phyloP scores from a whole-genome alignment of 2,888 invertebrate genomes.

The Diplazon laetatorius region DNA sequence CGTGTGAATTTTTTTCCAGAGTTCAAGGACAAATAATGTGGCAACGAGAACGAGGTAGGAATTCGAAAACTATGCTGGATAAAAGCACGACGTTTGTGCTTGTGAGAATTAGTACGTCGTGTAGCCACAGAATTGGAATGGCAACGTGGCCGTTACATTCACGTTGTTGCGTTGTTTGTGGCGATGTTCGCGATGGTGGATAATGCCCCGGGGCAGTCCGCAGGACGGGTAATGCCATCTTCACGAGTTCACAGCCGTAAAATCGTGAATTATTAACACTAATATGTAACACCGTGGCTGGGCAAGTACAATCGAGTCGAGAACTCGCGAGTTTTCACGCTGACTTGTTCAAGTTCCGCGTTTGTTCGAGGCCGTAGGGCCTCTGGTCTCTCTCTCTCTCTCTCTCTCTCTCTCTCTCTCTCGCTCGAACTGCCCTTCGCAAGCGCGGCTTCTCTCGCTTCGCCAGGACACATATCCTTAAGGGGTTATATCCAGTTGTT shows the following conservation, averaged over 20 bases:
- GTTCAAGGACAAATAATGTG: conserved; percentile 4
- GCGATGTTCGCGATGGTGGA: conserved; percentile 54
- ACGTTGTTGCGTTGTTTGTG: conserved; percentile 27
- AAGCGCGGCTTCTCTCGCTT: not conserved
- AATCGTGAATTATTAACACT: conserved; percentile 76
- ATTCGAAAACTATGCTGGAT: conserved; percentile 27
- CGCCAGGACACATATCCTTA: too few species aligned
- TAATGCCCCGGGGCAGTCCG: conserved; percentile 63
- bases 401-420: too few species aligned
- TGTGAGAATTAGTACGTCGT: not conserved
- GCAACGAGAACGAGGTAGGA: conserved; percentile 44
- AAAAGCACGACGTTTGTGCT: conserved; percentile 21
- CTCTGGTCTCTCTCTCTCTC: not conserved
- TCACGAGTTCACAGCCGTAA: conserved; percentile 73
- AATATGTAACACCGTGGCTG: conserved; percentile 72
- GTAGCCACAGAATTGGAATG: not conserved
- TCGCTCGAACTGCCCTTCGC: too few species aligned
- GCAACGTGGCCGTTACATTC: conserved; percentile 1
- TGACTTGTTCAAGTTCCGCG: not conserved
- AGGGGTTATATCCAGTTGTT: too few species aligned
- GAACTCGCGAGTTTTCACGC: conserved; percentile 60
- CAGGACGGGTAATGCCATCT: conserved; percentile 71
- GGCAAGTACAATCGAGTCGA: conserved; percentile 67
- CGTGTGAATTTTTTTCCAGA: not conserved
- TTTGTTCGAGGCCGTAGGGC: not conserved